Conservation (phyloP, 2,113 vertebrate species). For the Platanista minor region DNA sequence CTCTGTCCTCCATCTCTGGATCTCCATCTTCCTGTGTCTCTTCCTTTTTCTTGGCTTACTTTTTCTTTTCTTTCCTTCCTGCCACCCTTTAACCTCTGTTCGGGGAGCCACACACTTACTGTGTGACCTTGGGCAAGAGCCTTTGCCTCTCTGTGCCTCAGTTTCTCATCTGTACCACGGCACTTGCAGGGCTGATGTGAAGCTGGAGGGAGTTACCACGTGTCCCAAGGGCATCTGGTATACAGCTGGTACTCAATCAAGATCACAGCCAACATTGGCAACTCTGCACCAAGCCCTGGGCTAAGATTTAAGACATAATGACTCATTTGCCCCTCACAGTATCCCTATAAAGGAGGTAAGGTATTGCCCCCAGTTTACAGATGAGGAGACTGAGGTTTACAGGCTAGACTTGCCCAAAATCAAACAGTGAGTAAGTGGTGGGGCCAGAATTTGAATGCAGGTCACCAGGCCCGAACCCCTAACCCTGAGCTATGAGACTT, state of each 20-base stretch:
- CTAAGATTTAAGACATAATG: neutral
- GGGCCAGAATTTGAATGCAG: neutral
- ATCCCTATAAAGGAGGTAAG: neutral
- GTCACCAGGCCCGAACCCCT: neutral
- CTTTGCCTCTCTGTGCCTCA: neutral
- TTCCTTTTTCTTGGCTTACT: neutral
- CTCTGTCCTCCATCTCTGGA: neutral
- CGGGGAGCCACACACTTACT: neutral
- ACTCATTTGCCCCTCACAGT: neutral
- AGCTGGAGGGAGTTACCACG: neutral
- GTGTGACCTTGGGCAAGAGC: neutral
- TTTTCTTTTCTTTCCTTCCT: neutral
- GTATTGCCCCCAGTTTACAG: neutral
- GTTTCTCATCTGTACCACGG: neutral
- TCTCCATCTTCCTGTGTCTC: neutral
- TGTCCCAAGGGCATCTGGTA: neutral
- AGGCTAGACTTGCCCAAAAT: neutral
- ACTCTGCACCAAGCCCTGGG: neutral
- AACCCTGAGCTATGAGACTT: neutral
- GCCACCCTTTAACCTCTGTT: neutral
- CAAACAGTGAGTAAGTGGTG: neutral
- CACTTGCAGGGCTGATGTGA: neutral
- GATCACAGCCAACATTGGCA: neutral
- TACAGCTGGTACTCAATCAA: neutral
- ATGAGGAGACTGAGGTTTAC: neutral